Base-by-base conservation (phyloP, 2,113 vertebrate species). In the Triplophysa dalaica region DNA sequence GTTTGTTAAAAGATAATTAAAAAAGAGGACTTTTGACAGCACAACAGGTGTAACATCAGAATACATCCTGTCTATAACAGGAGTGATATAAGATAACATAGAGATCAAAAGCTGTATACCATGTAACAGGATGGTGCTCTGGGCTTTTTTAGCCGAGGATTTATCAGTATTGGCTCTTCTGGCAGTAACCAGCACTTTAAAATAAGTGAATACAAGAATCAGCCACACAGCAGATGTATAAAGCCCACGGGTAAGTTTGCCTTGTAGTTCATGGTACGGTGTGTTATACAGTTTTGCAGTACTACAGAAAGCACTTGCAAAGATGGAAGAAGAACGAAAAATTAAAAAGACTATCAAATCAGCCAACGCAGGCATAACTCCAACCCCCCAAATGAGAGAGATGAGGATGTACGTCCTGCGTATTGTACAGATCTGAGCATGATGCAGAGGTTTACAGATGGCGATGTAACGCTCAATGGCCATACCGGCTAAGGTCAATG, bases 401-500 rank as follows among this genome's bases (percentile, higher is more conserved):
- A 92, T 86, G 63, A 91, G 50, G 0, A 87, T 14, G 2, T 82
- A 63, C 0, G 90, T 91, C 26, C 86, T 87, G 12, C 17, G 84
- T 11, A 90, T 16, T 0, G 91, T 92, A 65, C 90, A 92, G 64
- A 92, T 85, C 56, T 87, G 87, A 13, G 33, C 4, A 13, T 91
- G 89, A 19, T 69, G 87, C 0, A 93, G 83, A 1, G 92, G 92
- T 19, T 90, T 6, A 50, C 92, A 91, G 16, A 92, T 60, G 80
- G 92, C 91, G 54, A 91, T 80, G 85, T 89, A 92, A 67, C 91
- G 89, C 61, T 93, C 92, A 17, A 88, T 52, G 0, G 89, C 91
- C 92, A 93, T 92, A 65, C 90, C 88, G 0, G 90, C 91, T 80
- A 93, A 85, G 75, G 88, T 93, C 66, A 93, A 80, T 3, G 92